Conservation (phyloP, 2,888 invertebrate species). For the Nycteola revayana region DNA sequence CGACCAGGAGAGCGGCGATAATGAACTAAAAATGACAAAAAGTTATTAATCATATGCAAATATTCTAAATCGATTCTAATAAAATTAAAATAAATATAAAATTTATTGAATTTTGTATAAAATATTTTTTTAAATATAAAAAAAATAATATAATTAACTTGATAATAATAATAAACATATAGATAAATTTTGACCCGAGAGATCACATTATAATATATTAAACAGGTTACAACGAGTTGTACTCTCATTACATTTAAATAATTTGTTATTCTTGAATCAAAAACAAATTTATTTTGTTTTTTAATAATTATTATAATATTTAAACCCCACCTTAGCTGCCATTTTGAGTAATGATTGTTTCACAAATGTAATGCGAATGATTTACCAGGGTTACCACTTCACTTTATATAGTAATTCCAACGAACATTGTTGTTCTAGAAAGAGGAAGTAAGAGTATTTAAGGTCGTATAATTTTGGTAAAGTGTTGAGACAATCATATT, state of each 20-base stretch:
- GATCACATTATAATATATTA: too few relatives aligned
- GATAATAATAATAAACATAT: too few relatives aligned
- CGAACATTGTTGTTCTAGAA: conserved; percentile 62
- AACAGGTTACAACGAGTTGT: too few relatives aligned
- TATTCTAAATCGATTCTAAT: background rate
- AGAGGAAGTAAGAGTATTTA: conserved; percentile 74
- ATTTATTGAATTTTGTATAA: background rate
- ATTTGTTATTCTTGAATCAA: too few relatives aligned
- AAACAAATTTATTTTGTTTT: too few relatives aligned
- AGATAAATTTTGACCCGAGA: too few relatives aligned
- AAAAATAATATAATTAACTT: background rate
- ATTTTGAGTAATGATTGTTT: conserved; percentile 67
- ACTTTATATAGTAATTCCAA: conserved; percentile 32
- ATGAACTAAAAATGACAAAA: conserved; percentile 56
- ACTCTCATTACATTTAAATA: too few relatives aligned
- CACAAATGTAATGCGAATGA: conserved; percentile 75
- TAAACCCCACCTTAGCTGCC: conserved; percentile 69
- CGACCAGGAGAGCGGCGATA: conserved; percentile 68
- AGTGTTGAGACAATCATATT: too few relatives aligned
- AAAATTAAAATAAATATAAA: too few relatives aligned
- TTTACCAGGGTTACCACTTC: conserved; percentile 22
- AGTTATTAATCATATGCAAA: background rate
- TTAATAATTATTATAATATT: too few relatives aligned
- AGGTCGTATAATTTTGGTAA: too few relatives aligned
- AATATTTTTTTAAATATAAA: background rate